These are phyloP conservation scores for Theropithecus gelada DNA, from an alignment of 2,113 vertebrate genomes.

Conservation along the genomic window DNA sequence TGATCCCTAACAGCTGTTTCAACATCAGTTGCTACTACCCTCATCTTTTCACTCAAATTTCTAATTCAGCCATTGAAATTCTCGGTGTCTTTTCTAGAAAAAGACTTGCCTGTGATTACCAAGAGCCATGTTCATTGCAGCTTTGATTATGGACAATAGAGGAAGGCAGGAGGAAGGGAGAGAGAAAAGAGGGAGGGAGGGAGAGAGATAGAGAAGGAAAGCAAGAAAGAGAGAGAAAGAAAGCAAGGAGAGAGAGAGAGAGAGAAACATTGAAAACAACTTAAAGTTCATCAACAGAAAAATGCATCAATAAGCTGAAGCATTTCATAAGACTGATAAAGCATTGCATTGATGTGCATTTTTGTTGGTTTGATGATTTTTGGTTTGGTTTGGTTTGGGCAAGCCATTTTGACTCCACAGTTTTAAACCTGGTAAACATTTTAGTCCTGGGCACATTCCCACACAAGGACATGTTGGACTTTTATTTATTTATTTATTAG, in stretches of 20 bases:
- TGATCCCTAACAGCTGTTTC: not conserved
- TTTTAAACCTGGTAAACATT: not conserved
- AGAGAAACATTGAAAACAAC: not conserved
- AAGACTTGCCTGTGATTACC: not conserved
- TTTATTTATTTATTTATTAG: no score
- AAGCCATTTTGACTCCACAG: not conserved
- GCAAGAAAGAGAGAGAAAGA: not conserved
- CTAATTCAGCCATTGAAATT: not conserved
- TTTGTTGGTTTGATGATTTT: not conserved
- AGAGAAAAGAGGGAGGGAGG: no score
- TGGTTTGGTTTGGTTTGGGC: not conserved
- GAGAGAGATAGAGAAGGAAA: not conserved
- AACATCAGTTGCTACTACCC: not conserved
- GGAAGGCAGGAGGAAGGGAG: not conserved
- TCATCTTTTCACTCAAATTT: not conserved
- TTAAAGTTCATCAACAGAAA: not conserved
- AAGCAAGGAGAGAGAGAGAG: not conserved
- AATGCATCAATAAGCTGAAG: not conserved
- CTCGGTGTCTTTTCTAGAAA: not conserved
- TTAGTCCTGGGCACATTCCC: not conserved
- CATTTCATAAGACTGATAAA: not conserved
- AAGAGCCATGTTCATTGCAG: not conserved
- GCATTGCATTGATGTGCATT: not conserved
- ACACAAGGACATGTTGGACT: no score
- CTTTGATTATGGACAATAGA: not conserved